These are phyloP conservation scores for Drosophila paulistorum DNA, from an alignment of 1,140 invertebrate species.

Conservation along the genomic window DNA sequence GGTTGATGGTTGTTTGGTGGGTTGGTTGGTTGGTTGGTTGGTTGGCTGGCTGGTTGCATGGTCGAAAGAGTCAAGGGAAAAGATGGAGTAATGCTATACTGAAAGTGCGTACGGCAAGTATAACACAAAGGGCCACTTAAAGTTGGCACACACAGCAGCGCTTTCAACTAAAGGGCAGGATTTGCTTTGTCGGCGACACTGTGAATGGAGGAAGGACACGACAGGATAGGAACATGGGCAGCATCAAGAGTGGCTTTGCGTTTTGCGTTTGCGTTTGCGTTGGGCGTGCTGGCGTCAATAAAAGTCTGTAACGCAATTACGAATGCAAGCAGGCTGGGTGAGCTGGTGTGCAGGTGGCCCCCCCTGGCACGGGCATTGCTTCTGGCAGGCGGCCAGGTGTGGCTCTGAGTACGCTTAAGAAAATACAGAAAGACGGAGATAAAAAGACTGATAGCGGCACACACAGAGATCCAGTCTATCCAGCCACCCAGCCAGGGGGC, in stretches of 20 bases:
- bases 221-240: not conserved
- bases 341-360: not conserved
- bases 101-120: constrained; percentile 31
- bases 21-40: not conserved
- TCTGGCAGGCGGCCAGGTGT: constrained; percentile 57
- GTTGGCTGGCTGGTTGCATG: not conserved
- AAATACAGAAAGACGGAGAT: constrained; percentile 10
- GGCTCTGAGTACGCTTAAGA: constrained; percentile 32
- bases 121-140: constrained; percentile 75
- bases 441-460: not conserved
- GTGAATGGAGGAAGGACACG: constrained; percentile 18
- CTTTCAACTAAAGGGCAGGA: constrained; percentile 38
- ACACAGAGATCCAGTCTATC: too few relatives aligned
- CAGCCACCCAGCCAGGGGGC: not conserved
- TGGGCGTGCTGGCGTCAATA: constrained; percentile 33
- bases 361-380: too few relatives aligned
- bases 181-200: constrained; percentile 63
- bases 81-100: not conserved
- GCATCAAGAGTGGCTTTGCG: constrained; percentile 8
- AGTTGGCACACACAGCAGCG: constrained; percentile 49
- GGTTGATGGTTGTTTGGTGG: constrained; percentile 14
- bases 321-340: constrained; percentile 48
- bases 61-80: not conserved
- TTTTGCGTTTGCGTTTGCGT: not conserved
- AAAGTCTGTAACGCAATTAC: constrained; percentile 70